Evolutionary conservation across 2,113 vertebrate species (phyloP).

Genomic region (Brevimyrus niger): DNA sequence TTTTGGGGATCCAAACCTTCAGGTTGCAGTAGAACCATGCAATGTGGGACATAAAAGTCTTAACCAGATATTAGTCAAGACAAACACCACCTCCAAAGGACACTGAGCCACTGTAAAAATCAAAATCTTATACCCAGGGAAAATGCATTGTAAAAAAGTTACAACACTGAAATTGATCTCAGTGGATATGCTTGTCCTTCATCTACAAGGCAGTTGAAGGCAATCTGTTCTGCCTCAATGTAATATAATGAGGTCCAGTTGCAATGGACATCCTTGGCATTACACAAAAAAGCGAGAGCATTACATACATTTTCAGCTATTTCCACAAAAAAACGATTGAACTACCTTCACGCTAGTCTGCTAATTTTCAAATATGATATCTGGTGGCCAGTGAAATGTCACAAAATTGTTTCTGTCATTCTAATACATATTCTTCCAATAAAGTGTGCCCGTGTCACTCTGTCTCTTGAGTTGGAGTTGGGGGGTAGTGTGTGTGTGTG

Average conservation of each 20-base stretch:
- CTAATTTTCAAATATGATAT: slow-evolving; percentile 47
- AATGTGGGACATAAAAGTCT: neutral
- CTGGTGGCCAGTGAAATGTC: neutral
- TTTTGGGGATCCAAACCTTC: neutral
- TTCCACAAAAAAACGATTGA: neutral
- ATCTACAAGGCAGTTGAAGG: slow-evolving; percentile 43
- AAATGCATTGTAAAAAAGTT: neutral
- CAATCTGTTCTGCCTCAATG: slow-evolving; percentile 38
- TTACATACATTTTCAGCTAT: slow-evolving; percentile 35
- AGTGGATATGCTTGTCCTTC: slow-evolving; percentile 35
- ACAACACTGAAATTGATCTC: neutral
- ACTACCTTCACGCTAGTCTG: slow-evolving; percentile 29
- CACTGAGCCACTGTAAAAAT: neutral
- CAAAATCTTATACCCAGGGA: neutral
- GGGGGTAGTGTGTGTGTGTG: neutral
- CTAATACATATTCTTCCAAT: neutral
- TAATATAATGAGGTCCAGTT: slow-evolving; percentile 23
- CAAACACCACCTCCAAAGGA: neutral
- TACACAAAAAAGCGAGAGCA: slow-evolving; percentile 33
- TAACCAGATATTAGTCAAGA: neutral
- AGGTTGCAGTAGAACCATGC: neutral
- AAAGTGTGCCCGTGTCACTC: neutral
- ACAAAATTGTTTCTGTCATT: slow-evolving; percentile 1
- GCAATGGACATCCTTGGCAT: slow-evolving; percentile 45
- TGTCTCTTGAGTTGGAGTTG: neutral